phyloP scores from a whole-genome alignment of 2,888 invertebrate species.

The Lacanobia wlatinum region DNA sequence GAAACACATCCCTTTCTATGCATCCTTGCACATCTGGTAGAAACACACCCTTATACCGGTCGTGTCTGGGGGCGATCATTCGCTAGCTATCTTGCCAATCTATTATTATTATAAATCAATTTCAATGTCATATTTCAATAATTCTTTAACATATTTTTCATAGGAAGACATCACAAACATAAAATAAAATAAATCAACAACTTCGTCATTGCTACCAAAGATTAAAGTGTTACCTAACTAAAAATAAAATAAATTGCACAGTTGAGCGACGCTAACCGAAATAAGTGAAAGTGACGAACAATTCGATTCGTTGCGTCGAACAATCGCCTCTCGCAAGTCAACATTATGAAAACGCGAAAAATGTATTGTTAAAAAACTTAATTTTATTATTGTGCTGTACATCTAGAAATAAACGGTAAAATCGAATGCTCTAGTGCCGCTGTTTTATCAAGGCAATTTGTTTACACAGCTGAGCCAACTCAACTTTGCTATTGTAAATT shows the following conservation, averaged over 20 bases:
- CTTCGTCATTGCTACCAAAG: conserved; percentile 8
- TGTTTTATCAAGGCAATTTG: conserved; percentile 8
- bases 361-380: conserved; percentile 33
- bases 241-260: conserved; percentile 52
- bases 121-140: conserved; percentile 18
- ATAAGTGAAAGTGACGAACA: conserved; percentile 58
- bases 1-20: too few species aligned
- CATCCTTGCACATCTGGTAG: too few species aligned
- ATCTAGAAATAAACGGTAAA: conserved; percentile 10
- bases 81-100: conserved; percentile 28
- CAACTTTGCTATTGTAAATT: conserved; percentile 6
- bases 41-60: neutral
- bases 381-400: conserved; percentile 18
- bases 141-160: conserved; percentile 3
- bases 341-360: conserved; percentile 45
- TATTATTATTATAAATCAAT: neutral
- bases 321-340: conserved; percentile 48
- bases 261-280: conserved; percentile 46
- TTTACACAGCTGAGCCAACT: conserved; percentile 51
- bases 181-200: conserved; percentile 21
- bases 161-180: conserved; percentile 35
- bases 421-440: neutral
- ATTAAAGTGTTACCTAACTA: conserved; percentile 43
- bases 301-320: conserved; percentile 44
- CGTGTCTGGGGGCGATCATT: conserved; percentile 25